phyloP scores from a whole-genome alignment of 2,888 invertebrate genomes.

The Phengaris alcon region DNA sequence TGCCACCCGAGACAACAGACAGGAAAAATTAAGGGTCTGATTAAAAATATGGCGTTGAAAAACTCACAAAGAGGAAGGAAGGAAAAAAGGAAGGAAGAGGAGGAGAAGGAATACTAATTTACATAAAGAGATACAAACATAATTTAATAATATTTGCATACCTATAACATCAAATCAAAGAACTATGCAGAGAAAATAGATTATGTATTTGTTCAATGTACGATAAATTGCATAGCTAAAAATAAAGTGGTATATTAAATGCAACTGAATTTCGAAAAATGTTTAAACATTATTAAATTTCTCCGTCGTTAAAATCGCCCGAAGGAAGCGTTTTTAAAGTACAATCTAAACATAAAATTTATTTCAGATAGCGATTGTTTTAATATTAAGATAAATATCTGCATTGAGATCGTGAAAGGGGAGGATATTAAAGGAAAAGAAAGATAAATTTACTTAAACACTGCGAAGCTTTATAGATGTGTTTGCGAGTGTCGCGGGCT shows the following conservation, averaged over 20 bases:
- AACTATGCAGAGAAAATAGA: neutral
- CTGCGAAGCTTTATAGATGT: conserved; percentile 2
- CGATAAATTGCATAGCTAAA: neutral
- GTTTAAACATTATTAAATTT: conserved; percentile 21
- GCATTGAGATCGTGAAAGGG: conserved; percentile 15
- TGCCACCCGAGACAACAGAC: too few relatives aligned
- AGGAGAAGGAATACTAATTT: too few relatives aligned
- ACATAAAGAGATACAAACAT: too few relatives aligned
- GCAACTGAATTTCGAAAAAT: conserved; percentile 9
- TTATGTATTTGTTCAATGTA: neutral
- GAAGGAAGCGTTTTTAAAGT: conserved; percentile 12
- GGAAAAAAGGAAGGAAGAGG: too few relatives aligned
- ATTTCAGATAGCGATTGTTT: conserved; percentile 19
- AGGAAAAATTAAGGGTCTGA: too few relatives aligned
- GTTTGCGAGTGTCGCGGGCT: neutral
- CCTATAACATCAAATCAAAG: neutral
- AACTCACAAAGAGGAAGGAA: too few relatives aligned
- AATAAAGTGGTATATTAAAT: neutral
- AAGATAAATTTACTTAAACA: conserved; percentile 20
- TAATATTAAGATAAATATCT: conserved; percentile 25
- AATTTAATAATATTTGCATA: too few relatives aligned
- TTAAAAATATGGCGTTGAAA: too few relatives aligned
- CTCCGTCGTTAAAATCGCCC: conserved; percentile 12
- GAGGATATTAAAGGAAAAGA: conserved; percentile 18
- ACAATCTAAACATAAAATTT: conserved; percentile 17